Base-by-base conservation (phyloP, 2,888 invertebrate genomes). In the Strigamia crassipes region DNA sequence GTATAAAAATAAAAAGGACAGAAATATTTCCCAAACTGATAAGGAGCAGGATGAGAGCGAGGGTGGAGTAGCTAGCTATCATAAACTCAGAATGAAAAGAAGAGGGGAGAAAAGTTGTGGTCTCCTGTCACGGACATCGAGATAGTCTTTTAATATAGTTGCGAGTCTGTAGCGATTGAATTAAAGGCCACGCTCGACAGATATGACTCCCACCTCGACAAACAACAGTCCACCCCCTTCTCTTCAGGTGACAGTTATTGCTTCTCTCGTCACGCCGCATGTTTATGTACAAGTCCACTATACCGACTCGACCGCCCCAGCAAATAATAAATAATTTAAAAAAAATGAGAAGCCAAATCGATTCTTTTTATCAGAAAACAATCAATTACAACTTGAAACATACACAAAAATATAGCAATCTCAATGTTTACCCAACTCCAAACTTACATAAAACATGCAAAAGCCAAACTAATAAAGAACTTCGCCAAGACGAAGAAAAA, bases 181-280 rank as follows among this genome's bases (percentile, higher is more conserved):
- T 73, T 73, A 73, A 73, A 73, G 73, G 73, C 73, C 73, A 73
- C 73, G 73, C 27, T 73, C 73, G 73, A 73, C 73, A 73, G 73
- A 73, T 73, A 73, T 73, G 73, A 73, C 73, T 73, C 73, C 73
- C 73, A 73, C 73, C 73, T 73, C 73, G 73, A 73, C 73, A 73
- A 73, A 73, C 73, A 73, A 15, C 73, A 12, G 73, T 73, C 73
- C 73, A 73, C 73, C 73, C 31, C 73, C 73, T 73, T 73, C 73
- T 73, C 31, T 13, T 73, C 73, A 73, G 73, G 73, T 73, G 73
- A 73, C 73, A 73, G 73, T 73, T 73, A 73, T 73, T 73, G 73
- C 73, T 73, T 73, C 73, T 12, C 73, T 31, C 73, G 73, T 73
- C 73, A 73, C n/a, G 27, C 73, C 27, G 73, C 73, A 73, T 73